These are phyloP conservation scores for Drymodes brunneopygia DNA, from an alignment of 2,113 vertebrate genomes.

Conservation along the genomic window DNA sequence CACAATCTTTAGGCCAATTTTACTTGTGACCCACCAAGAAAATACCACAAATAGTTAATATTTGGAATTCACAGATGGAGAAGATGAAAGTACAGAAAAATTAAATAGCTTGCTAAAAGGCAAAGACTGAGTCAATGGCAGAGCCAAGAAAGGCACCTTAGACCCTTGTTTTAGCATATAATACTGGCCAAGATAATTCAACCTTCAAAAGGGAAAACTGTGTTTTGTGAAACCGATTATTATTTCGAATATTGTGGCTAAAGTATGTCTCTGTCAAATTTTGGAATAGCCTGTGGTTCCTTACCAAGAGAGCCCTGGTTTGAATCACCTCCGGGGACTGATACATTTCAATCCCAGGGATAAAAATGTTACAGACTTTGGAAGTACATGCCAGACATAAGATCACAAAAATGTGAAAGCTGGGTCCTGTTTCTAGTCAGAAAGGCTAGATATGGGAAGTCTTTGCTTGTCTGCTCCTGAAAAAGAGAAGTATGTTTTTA, in stretches of 20 bases:
- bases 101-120: conserved; percentile 3
- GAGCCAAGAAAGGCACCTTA: neutral
- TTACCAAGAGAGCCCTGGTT: conserved; percentile 54
- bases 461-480: conserved; percentile 47
- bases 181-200: neutral
- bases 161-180: neutral
- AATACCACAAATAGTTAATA: neutral
- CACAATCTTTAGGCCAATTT: neutral
- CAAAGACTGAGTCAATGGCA: neutral
- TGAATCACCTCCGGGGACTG: conserved; percentile 61
- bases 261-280: conserved; percentile 31
- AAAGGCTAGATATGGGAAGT: conserved; percentile 43
- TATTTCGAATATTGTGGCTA: conserved; percentile 44
- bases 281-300: conserved; percentile 40
- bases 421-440: conserved; percentile 60
- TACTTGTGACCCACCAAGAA: neutral
- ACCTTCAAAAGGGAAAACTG: neutral
- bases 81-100: neutral
- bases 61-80: neutral
- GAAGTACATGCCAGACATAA: conserved; percentile 46
- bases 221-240: neutral
- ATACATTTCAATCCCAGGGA: conserved; percentile 54
- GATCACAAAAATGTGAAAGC: conserved; percentile 64
- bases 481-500: conserved; percentile 43
- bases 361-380: conserved; percentile 51